These are phyloP conservation scores for Atopsyche davidsoni DNA, from an alignment of 1,140 invertebrate genomes.

Conservation along the genomic window DNA sequence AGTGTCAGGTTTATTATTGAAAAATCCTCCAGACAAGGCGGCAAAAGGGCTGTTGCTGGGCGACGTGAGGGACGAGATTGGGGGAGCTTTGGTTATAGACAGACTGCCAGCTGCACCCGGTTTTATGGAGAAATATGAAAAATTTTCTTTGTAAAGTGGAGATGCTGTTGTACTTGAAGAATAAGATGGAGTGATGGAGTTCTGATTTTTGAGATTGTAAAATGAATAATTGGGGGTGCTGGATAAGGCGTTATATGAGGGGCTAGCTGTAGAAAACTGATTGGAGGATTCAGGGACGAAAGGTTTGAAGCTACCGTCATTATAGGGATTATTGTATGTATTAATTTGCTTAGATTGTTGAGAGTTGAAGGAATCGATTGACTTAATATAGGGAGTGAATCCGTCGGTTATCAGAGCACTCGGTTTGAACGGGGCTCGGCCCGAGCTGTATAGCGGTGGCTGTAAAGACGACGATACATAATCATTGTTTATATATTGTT, in stretches of 20 bases:
- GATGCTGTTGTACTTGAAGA: slow-evolving; percentile 12
- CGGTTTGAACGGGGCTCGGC: slow-evolving; percentile 22
- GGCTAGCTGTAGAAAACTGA: slow-evolving; percentile 11
- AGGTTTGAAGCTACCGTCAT: slow-evolving; percentile 21
- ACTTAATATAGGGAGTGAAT: slow-evolving; percentile 11
- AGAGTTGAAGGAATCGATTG: slow-evolving; percentile 13
- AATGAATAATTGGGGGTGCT: slow-evolving; percentile 24
- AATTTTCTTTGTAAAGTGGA: slow-evolving; percentile 25
- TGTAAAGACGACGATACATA: slow-evolving; percentile 7
- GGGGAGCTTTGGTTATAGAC: slow-evolving; percentile 48
- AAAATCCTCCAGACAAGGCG: slow-evolving; percentile 50
- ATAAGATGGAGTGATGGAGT: slow-evolving; percentile 13
- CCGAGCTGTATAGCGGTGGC: slow-evolving; percentile 4
- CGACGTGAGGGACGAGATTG: slow-evolving; percentile 41
- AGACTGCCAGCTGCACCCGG: slow-evolving; percentile 22
- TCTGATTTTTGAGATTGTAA: slow-evolving; percentile 24
- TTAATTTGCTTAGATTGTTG: slow-evolving; percentile 5
- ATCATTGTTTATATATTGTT: slow-evolving; percentile 5
- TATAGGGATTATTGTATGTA: slow-evolving; percentile 7
- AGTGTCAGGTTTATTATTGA: slow-evolving; percentile 41
- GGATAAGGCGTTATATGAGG: not conserved
- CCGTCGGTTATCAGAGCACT: slow-evolving; percentile 24
- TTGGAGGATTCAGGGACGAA: slow-evolving; percentile 16
- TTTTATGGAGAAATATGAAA: slow-evolving; percentile 26
- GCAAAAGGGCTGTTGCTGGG: slow-evolving; percentile 43